Evolutionary conservation across 2,888 invertebrate genomes (phyloP), one percentile per base, ranked within the genome.

Genomic region (Plebejus argus): DNA sequence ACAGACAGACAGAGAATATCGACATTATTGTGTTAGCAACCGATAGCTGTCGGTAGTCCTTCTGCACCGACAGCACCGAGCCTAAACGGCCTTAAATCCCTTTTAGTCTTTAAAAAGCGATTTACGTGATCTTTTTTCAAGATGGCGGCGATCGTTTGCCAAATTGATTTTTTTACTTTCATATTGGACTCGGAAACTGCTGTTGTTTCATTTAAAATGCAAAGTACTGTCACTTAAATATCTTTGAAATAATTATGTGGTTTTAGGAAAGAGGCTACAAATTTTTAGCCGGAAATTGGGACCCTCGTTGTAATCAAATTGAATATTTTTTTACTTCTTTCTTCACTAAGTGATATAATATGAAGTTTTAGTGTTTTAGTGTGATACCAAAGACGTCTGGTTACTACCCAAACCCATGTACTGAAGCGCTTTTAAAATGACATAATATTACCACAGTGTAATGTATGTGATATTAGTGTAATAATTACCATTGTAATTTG

Each of bases 61-160:
- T 58, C n/a, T 23, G 12, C 61, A 4, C 61, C 23, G 20, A 12
- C n/a, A 12, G 12, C 61, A 4, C 61, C 23, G 20, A 12, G 1
- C 45, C 35, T 72, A 72, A 72, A 23, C 20, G 49, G 15, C 18
- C 45, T 28, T 23, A 20, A 72, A 72, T 72, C 72, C 45, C 72
- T 23, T 72, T 72, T 49, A 15, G 72, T 49, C 72, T 72, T 72
- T 72, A 72, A 72, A 72, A 72, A 72, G 23, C 72, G 72, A 72
- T 72, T 72, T 72, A 72, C 72, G 72, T 72, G 72, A 72, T 72
- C 72, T 72, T 72, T 72, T 72, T 72, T 49, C 72, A 72, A 72
- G 72, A 72, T 72, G 72, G 72, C 72, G 49, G 7, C 20, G 23
- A 49, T 49, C 72, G 72, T 49, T 72, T 23, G 72, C 15, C 23